Evolutionary conservation across 92 coral and sea anemone genomes (phyloP), one percentile per base, ranked within the genome.

Genomic region (Epizoanthus stellaris): DNA sequence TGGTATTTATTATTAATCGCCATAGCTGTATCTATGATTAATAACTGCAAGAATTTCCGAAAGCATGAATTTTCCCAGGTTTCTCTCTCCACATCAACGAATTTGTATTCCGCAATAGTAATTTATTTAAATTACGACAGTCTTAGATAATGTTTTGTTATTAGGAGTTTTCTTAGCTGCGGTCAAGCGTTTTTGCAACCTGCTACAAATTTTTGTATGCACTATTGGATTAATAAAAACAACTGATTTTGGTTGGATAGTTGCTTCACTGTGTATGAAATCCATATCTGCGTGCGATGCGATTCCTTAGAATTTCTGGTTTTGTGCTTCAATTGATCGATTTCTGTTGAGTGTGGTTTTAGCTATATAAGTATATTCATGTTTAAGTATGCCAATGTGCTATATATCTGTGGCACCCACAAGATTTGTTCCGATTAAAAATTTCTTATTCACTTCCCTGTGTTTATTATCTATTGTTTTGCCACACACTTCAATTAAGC

Each of bases 181-280:
- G 73, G 45, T 38, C 73, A 68, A 68, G 52, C 73, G 73, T 68
- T 68, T 7, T 38, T 40, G n/a, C 49, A 68, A 68, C 73, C 73
- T 36, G 73, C 73, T 68, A 49, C 34, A 67, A 67, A 2, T 3
- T 13, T 68, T 66, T 30, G 70, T 23, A 8, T 36, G 69, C 25
- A 64, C 69, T 1, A 16, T 10, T 10, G 6, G 70, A 10, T 66
- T 15, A 10, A 38, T 15, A 66, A 66, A 15, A 66, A 25, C 4
- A 66, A 23, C 34, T 8, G 9, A 49, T 49, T 16, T 66, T 6
- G 70, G 43, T 30, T n/a, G 6, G 3, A 30, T 66, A 4, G 9
- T 20, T 23, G n/a, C 69, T 19, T 5, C 34, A 9, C 23, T 10
- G 5, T 67, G 21, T 43, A 9, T 8, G 49, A 36, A 68, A 43